Conservation (phyloP, 2,113 vertebrate species). For the Saccopteryx leptura region DNA sequence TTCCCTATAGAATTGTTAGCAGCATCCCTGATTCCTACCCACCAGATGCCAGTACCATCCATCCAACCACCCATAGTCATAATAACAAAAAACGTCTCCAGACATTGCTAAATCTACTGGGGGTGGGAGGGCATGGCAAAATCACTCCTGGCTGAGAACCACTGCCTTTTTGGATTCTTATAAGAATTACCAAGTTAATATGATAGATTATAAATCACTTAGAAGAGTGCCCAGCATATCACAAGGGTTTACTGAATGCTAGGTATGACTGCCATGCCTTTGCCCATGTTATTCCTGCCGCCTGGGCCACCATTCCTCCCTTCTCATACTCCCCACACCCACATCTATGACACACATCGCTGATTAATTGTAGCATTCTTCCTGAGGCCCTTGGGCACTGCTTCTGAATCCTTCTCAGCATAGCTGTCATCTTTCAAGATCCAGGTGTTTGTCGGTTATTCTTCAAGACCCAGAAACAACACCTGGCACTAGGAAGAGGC, state of each 20-base stretch:
- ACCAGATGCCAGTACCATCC: too few species aligned
- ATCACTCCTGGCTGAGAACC: not conserved
- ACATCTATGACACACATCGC: not conserved
- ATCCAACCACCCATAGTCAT: not conserved
- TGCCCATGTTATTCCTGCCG: not conserved
- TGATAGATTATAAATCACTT: not conserved
- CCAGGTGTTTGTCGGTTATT: not conserved
- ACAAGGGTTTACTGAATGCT: not conserved
- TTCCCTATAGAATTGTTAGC: not conserved
- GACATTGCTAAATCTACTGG: not conserved
- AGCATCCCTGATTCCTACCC: not conserved
- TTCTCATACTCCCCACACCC: not conserved
- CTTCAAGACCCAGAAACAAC: not conserved
- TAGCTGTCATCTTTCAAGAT: not conserved
- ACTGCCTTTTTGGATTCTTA: not conserved
- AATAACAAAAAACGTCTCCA: not conserved
- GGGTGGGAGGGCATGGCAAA: accelerated
- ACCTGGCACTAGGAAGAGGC: not conserved
- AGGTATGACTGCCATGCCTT: not conserved
- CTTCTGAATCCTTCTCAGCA: not conserved
- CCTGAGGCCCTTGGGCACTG: not conserved
- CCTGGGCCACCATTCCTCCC: not conserved
- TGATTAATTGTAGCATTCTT: not conserved
- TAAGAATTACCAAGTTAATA: not conserved
- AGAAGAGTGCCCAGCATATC: not conserved